Base-by-base conservation (phyloP, 2,797 vertebrate species). In the Champsocephalus esox region DNA sequence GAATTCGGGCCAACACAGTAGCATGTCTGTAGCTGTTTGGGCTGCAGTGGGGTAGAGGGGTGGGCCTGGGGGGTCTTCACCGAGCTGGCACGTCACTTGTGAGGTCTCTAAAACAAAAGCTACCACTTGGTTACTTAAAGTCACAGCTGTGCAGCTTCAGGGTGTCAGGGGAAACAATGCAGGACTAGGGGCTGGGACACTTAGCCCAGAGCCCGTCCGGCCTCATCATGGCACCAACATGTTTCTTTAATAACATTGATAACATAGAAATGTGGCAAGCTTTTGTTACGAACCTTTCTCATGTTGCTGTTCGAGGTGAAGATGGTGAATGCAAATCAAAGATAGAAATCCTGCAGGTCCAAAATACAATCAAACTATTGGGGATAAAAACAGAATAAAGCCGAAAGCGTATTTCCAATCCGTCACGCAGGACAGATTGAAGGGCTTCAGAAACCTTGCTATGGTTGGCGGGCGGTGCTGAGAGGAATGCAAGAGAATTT, bases 1-100 rank as follows among this genome's bases (percentile, higher is more conserved):
- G 50, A 52, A 72, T 34, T 85, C n/a, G 55, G 3, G 57, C 79
- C 80, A 81, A 88, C 86, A 81, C n/a, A n/a, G 48, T 24, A 48
- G 58, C 50, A 55, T 12, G 51, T 62, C 34, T 57, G 56, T 78
- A 61, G 69, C 21, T 62, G 64, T 73, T 55, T 45, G 17, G 41
- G 19, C 49, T 51, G 9, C 24, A 3, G 43, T 69, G 55, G 58
- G 64, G 16, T 58, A 28, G 4, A 24, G 21, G n/a, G 19, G 14
- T 32, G 38, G 50, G 16, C 19, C 7, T 17, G 45, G 38, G 45
- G 63, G 38, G 66, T 51, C 19, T 55, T 54, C 62, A 66, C 3
- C 28, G 2, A 61, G n/a, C 4, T n/a, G 49, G 34, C 52, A 63
- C 41, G 34, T 81, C 48, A 72, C 67, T 78, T 71, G 62, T 80